Evolutionary conservation across 2,113 vertebrate genomes (phyloP), one percentile per base, ranked within the genome.

Genomic region (Peromyscus leucopus): DNA sequence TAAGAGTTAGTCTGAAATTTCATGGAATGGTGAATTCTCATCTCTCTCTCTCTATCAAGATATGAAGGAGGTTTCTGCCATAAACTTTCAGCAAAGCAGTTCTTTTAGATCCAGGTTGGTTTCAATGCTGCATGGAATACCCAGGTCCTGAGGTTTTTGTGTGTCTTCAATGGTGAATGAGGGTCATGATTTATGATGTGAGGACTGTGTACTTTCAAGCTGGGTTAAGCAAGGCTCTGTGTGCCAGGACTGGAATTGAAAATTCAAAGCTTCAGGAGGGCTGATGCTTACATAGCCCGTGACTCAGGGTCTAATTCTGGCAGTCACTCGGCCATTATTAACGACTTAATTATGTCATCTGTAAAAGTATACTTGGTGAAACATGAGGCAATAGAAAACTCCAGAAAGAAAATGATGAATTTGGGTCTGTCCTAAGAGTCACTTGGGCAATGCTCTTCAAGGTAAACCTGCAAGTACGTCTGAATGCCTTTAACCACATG

Each of bases 331-430:
- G 55, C 51, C 61, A 11, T 78, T 89, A 46, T 79, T 97, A 95
- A 93, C 42, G 89, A 61, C 74, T 57, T 93, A 78, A 96, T 90
- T 96, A 93, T 83, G 65, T 39, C 87, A 69, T 67, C 46, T 85
- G n/a, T 59, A 57, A 88, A 85, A 88, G 42, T n/a, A 82, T 26
- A 2, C 24, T 96, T 86, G 72, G 46, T 69, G 61, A 96, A 93
- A 82, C 71, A 42, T 21, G 51, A 93, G 91, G 84, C 11, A 82
- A 78, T 71, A 82, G 31, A 78, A 65, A 89, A 91, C 61, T 91
- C 92, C 48, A 71, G 85, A 86, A 71, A 72, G 42, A 94, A 79
- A 76, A 85, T 55, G n/a, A 89, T 7, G 13, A 89, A 48, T 10
- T 21, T 46, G 28, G 2, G 7, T 72, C 51, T 89, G 9, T 33